Evolutionary conservation across 1,140 invertebrate species (phyloP).

Genomic region (Liolophura sinensis): DNA sequence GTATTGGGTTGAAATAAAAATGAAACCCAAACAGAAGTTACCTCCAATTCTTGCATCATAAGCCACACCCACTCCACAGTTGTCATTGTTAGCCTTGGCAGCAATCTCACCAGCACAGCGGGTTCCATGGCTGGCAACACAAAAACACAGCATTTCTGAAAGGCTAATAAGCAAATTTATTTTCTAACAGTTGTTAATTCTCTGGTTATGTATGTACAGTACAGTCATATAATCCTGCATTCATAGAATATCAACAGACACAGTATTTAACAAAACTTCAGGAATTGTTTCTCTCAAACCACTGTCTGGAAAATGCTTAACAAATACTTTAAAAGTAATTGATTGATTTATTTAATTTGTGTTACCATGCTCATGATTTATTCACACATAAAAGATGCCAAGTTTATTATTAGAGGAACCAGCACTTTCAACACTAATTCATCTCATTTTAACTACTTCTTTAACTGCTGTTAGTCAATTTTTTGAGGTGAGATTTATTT

Average conservation of each 20-base stretch:
- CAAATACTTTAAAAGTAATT: no score
- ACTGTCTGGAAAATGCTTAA: no score
- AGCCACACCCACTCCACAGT: constrained; percentile 95
- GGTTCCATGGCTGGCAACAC: constrained; percentile 78
- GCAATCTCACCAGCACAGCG: constrained; percentile 98
- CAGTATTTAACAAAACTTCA: no score
- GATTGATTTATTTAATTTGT: no score
- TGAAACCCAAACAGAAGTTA: constrained; percentile 41
- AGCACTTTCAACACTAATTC: no score
- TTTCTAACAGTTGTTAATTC: not conserved
- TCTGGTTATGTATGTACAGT: not conserved
- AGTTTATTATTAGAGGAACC: no score
- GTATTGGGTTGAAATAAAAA: not conserved
- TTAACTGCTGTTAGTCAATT: no score
- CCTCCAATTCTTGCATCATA: constrained; percentile 89
- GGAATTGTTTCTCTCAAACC: no score
- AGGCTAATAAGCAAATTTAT: not conserved
- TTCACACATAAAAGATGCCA: no score
- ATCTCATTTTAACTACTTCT: no score
- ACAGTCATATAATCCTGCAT: not conserved
- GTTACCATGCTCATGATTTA: no score
- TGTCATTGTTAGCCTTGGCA: constrained; percentile 92
- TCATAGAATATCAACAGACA: not conserved
- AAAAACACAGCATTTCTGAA: not conserved
- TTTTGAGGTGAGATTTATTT: no score